These are phyloP conservation scores for Ceuthmochares aereus DNA, from an alignment of 2,113 vertebrate species.

Conservation along the genomic window DNA sequence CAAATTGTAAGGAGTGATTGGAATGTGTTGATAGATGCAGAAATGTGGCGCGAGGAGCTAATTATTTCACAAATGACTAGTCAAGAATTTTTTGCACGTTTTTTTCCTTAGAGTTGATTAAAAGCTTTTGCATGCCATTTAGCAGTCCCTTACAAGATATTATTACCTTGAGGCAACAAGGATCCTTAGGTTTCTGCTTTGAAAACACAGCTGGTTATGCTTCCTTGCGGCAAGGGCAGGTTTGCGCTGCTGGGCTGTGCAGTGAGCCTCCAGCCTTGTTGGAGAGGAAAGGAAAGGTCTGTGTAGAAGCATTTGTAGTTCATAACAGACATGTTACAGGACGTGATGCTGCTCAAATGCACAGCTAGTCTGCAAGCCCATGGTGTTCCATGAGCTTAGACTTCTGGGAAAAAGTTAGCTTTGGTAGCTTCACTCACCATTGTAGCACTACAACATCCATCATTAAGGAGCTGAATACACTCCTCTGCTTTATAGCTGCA, in stretches of 20 bases:
- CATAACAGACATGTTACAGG: neutral
- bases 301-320: neutral
- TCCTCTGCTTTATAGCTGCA: neutral
- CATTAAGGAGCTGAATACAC: accelerated
- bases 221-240: neutral
- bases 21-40: neutral
- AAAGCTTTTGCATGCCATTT: neutral
- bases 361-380: neutral
- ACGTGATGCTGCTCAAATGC: neutral
- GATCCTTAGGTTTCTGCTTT: neutral
- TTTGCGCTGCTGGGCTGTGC: neutral
- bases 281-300: neutral
- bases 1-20: neutral
- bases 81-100: neutral
- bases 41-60: neutral
- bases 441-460: accelerated
- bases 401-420: neutral
- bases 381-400: neutral
- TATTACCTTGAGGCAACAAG: neutral
- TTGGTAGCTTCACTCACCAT: neutral
- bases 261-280: neutral
- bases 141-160: neutral
- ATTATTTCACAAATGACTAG: neutral
- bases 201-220: neutral
- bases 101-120: neutral